Conservation (phyloP, 37 sponge, comb jelly and placozoan species). For the Beroe ovata region DNA sequence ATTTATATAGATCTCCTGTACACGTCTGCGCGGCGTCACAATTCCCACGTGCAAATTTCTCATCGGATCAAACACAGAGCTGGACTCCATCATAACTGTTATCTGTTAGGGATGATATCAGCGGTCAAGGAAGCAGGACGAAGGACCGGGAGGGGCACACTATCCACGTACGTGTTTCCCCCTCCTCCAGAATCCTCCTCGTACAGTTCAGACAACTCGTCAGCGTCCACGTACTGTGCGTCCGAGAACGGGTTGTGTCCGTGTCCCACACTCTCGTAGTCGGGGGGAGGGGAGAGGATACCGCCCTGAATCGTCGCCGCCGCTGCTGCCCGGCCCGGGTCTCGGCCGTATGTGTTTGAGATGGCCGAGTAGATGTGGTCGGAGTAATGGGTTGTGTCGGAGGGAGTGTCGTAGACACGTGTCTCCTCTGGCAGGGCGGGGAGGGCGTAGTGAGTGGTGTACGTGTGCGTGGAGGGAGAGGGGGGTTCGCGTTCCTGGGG, state of each 20-base stretch:
- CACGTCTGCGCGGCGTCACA: no score
- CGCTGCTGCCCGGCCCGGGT: background rate
- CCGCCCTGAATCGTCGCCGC: background rate
- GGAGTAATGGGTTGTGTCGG: conserved; percentile 27
- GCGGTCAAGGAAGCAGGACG: background rate
- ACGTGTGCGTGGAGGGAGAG: background rate
- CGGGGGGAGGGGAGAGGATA: background rate
- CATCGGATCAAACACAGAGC: no score
- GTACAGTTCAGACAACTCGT: conserved; percentile 43
- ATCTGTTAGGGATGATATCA: background rate
- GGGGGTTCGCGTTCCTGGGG: background rate
- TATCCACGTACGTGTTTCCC: conserved; percentile 20
- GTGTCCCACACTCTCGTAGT: background rate
- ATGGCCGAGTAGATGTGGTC: conserved; percentile 46
- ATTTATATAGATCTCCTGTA: no score
- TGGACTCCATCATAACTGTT: no score
- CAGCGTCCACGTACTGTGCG: conserved; percentile 38
- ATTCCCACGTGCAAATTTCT: no score
- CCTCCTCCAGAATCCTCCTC: background rate
- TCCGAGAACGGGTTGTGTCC: background rate
- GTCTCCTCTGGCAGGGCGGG: conserved; percentile 45
- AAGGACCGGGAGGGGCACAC: background rate
- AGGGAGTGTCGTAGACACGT: conserved; percentile 39
- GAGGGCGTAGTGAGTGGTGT: conserved; percentile 38
- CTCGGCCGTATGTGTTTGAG: conserved; percentile 13